Evolutionary conservation across 37 sponge, comb jelly and placozoan species (phyloP).

Genomic region (Haliclona indistincta): DNA sequence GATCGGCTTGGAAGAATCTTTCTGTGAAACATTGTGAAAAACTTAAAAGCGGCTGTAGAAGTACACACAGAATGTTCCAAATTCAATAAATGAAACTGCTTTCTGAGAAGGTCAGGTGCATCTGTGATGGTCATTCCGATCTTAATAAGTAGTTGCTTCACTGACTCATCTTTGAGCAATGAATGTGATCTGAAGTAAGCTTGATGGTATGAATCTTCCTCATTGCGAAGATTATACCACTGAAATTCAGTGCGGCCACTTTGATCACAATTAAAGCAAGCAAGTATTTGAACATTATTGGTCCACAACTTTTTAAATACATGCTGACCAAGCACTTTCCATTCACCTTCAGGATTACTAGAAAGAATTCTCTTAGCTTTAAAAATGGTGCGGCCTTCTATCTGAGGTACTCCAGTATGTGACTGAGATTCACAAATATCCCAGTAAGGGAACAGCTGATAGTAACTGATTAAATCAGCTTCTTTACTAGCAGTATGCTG

Average conservation of each 20-base stretch:
- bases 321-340: conserved; percentile 3
- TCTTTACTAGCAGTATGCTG: background rate
- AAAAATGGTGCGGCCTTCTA: background rate
- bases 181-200: conserved; percentile 10
- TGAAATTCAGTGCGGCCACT: background rate
- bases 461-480: conserved; percentile 32
- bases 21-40: background rate
- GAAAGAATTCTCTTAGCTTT: background rate
- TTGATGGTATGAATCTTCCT: conserved; percentile 1
- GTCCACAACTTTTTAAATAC: conserved; percentile 1
- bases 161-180: background rate
- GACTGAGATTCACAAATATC: background rate
- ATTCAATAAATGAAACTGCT: conserved; percentile 21
- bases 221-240: conserved; percentile 2
- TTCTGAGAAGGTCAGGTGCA: conserved; percentile 17
- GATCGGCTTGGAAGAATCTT: background rate
- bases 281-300: conserved; percentile 5
- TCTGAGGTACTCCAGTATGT: background rate
- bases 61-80: background rate
- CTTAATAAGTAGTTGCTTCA: conserved; percentile 4
- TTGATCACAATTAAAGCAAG: background rate
- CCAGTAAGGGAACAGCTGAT: conserved; percentile 34
- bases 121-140: conserved; percentile 50
- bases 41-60: conserved; percentile 5
- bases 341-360: background rate